Evolutionary conservation across 2,797 vertebrate species (phyloP), one percentile per base, ranked within the genome.

Genomic region (Gadopsis marmoratus): DNA sequence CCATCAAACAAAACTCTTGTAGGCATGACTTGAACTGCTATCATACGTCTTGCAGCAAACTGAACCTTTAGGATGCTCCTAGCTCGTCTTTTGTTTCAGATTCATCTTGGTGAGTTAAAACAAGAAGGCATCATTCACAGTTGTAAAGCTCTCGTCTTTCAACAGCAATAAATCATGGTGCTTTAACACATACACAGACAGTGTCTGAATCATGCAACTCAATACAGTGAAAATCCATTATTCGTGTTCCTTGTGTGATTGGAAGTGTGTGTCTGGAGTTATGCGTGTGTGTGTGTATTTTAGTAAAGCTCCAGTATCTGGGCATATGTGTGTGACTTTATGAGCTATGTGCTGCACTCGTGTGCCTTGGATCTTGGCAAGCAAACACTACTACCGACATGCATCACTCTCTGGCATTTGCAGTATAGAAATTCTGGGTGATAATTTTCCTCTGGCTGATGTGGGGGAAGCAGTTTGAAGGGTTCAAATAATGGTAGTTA

Each of bases 361-460:
- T 88, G 87, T 88, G 86, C 85, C 88, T 91, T 80, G 58, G 67
- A 88, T 90, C 78, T 90, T 88, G 85, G 93, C 94, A 95, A 93
- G 94, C 94, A 95, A 93, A 94, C 91, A 93, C 91, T 90, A 87
- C 92, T 88, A 92, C 89, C 74, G 82, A 90, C 95, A 96, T 96
- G 95, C 95, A 95, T 91, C 85, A 93, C 90, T 94, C 86, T 93
- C 88, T 92, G 90, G 93, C 91, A 94, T 93, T 94, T 86, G 93
- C 93, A 91, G 73, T 92, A 94, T 94, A 95, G 94, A 93, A 95
- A 94, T 95, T 95, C 94, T 95, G 94, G 94, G 94, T 90, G 93
- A 95, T 60, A 6, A 39, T 81, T 85, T 78, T 62, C 48, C 67
- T 71, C 29, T 61, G 67, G 13, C 62, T 74, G 60, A 71, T 73